These are phyloP conservation scores for Drosophila nannoptera DNA, from an alignment of 1,140 invertebrate genomes.

Conservation along the genomic window DNA sequence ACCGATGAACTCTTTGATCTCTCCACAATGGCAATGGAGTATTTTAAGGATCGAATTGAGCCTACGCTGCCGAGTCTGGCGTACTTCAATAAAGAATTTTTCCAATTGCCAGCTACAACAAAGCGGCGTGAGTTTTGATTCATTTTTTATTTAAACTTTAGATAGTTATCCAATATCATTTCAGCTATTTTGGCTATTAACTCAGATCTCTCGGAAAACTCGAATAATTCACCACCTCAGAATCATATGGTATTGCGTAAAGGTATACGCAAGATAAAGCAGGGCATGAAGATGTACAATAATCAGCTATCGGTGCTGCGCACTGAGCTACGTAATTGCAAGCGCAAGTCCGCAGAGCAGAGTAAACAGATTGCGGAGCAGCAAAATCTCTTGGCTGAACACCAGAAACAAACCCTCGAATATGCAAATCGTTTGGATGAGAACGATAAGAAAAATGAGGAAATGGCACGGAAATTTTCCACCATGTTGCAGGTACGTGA, in stretches of 20 bases:
- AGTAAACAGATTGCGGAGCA: conserved; percentile 91
- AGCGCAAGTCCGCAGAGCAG: conserved; percentile 88
- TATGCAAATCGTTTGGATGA: conserved; percentile 90
- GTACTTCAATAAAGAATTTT: conserved; percentile 90
- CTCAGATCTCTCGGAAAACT: conserved; percentile 80
- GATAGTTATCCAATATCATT: not conserved
- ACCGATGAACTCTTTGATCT: conserved; percentile 95
- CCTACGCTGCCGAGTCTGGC: conserved; percentile 91
- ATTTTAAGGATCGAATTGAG: conserved; percentile 94
- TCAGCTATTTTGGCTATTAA: conserved; percentile 61
- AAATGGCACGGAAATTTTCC: conserved; percentile 91
- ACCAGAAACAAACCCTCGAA: conserved; percentile 88
- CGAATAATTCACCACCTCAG: conserved; percentile 84
- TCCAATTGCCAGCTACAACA: conserved; percentile 62
- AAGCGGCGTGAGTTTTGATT: conserved; percentile 61
- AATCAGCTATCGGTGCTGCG: conserved; percentile 87
- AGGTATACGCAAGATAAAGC: conserved; percentile 90
- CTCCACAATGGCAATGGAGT: conserved; percentile 95
- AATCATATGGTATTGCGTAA: conserved; percentile 91
- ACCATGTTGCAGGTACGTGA: conserved; percentile 87
- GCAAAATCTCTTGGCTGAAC: conserved; percentile 87
- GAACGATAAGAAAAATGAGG: conserved; percentile 93
- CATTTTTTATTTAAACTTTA: not conserved
- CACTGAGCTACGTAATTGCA: conserved; percentile 87
- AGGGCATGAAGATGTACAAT: conserved; percentile 92